phyloP scores from a whole-genome alignment of 2,113 vertebrate genomes.

The Planiliza haematocheilus region DNA sequence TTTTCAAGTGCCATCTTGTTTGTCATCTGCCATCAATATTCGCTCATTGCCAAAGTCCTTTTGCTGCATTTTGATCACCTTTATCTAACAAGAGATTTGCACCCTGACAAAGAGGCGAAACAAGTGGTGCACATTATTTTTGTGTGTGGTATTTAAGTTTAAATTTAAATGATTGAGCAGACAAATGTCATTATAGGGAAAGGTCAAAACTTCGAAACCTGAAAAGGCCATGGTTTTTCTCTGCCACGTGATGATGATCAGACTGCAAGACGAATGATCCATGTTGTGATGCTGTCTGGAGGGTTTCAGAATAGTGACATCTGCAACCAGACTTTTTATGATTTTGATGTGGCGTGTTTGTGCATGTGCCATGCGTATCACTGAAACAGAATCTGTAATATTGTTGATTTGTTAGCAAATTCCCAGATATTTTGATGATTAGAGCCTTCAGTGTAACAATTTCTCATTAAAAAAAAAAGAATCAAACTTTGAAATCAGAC shows the following conservation, averaged over 20 bases:
- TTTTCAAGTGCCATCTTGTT: conserved; percentile 1
- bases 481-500: no score
- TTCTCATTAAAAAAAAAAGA: no score
- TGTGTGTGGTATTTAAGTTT: conserved; percentile 8
- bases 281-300: background rate
- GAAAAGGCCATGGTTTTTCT: conserved; percentile 14
- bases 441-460: no score
- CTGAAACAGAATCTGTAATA: no score
- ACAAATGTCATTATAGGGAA: conserved; percentile 4
- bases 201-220: conserved; percentile 32
- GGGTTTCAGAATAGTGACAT: background rate
- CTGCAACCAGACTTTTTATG: no score
- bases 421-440: no score
- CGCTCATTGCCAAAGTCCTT: background rate
- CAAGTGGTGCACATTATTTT: background rate
- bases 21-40: background rate
- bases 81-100: no score
- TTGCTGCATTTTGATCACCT: background rate
- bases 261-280: background rate
- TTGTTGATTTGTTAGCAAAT: no score
- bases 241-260: conserved; percentile 5
- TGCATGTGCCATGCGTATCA: no score
- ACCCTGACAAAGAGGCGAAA: background rate
- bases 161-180: conserved; percentile 1
- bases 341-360: no score